Percentiles rank a stretch among this genome's conserved stretches.
Evolutionary conservation across 2,113 vertebrate species (phyloP).

Genomic region (Barnardius zonarius): DNA sequence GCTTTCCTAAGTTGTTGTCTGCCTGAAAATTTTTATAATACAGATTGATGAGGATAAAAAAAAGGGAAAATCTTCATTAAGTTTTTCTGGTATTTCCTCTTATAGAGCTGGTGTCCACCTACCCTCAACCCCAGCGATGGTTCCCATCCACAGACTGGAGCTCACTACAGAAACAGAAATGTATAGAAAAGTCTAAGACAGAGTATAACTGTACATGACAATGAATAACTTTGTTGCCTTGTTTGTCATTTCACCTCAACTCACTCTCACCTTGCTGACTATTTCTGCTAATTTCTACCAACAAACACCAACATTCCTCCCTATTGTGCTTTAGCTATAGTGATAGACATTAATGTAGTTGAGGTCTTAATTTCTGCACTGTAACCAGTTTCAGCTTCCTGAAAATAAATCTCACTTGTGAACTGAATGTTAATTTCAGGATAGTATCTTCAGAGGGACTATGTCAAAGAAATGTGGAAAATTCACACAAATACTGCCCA

Average conservation of each 20-base stretch:
- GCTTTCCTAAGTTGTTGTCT: not conserved
- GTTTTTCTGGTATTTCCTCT: not conserved
- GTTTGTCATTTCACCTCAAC: not conserved
- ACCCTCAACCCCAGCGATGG: not conserved
- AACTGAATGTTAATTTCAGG: not conserved
- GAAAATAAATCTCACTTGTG: not conserved
- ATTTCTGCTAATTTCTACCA: not conserved
- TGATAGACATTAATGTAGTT: not conserved
- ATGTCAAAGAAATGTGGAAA: not conserved
- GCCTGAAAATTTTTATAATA: not conserved
- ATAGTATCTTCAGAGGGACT: not conserved
- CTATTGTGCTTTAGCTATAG: not conserved
- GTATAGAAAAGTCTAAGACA: not conserved
- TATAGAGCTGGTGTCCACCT: not conserved
- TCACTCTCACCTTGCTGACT: not conserved
- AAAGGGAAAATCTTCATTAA: not conserved
- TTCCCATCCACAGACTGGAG: not conserved
- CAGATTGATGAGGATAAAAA: not conserved
- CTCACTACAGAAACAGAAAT: not conserved
- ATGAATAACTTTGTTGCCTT: not conserved
- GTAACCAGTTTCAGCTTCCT: not conserved
- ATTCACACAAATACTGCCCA: not conserved
- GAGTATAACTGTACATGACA: not conserved
- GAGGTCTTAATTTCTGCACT: not conserved
- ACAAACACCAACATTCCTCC: not conserved